Evolutionary conservation across 2,113 vertebrate genomes (phyloP).

Genomic region (Phalacrocorax brasilianus): DNA sequence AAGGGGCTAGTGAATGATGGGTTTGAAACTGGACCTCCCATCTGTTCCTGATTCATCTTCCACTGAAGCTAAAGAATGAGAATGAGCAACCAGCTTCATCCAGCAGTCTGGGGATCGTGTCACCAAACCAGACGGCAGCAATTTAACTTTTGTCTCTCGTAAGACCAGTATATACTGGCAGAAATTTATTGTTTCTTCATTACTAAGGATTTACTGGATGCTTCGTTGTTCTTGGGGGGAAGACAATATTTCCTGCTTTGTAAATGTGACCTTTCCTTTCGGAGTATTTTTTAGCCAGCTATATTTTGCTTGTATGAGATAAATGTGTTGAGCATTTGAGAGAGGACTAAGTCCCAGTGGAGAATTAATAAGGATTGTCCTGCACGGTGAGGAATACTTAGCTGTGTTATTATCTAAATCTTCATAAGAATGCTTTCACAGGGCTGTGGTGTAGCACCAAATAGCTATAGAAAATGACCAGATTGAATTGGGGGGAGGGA

Average conservation of each 20-base stretch:
- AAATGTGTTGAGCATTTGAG: not conserved
- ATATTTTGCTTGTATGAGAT: not conserved
- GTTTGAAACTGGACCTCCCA: conserved; percentile 22
- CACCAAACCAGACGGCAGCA: conserved; percentile 32
- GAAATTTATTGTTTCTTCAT: conserved; percentile 60
- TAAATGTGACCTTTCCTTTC: conserved; percentile 59
- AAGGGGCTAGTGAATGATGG: not conserved
- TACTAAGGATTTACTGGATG: conserved; percentile 44
- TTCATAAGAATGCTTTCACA: not conserved
- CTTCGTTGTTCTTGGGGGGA: not conserved
- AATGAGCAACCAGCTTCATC: not conserved
- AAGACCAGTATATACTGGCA: not conserved
- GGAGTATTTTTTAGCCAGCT: not conserved
- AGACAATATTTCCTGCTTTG: conserved; percentile 38
- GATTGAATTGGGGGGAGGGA: not conserved
- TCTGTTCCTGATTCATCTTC: conserved; percentile 30
- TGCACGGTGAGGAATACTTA: not conserved
- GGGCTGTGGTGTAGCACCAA: not conserved
- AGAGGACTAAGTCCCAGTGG: not conserved
- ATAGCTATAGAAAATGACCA: not conserved
- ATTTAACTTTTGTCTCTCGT: conserved; percentile 33
- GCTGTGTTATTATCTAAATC: not conserved
- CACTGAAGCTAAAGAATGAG: conserved; percentile 1
- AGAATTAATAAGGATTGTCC: not conserved
- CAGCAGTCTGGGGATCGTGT: conserved; percentile 3